A percentile compares a stretch with the other conserved stretches of the same genome.
These are phyloP conservation scores for Aix galericulata DNA, from an alignment of 2,113 vertebrate genomes.

Conservation along the genomic window DNA sequence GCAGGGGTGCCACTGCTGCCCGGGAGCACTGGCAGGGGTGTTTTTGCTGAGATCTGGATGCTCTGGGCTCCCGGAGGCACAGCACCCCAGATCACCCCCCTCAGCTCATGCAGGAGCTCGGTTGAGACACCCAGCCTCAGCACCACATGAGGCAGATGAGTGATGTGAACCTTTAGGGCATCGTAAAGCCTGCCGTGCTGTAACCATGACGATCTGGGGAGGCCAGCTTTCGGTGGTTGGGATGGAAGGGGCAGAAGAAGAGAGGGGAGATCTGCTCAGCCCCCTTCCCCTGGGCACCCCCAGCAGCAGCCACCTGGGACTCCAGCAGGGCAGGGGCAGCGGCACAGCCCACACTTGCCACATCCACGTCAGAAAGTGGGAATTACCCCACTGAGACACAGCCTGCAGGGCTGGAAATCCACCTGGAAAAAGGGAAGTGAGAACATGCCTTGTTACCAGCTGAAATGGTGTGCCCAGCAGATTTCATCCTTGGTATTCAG, in stretches of 20 bases:
- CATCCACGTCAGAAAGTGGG: neutral
- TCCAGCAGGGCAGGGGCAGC: neutral
- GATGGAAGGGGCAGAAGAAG: neutral
- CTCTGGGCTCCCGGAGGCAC: neutral
- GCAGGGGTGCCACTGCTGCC: neutral
- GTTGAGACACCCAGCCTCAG: neutral
- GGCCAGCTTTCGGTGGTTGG: neutral
- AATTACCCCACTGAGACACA: neutral
- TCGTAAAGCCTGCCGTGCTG: neutral
- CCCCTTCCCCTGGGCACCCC: neutral
- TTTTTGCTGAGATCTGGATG: neutral
- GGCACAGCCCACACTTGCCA: neutral
- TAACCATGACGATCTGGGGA: neutral
- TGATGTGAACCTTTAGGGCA: neutral
- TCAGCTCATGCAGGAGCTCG: neutral
- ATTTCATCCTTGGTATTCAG: neutral
- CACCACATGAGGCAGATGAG: neutral
- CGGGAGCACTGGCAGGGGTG: neutral
- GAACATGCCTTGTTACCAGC: neutral
- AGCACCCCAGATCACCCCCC: neutral
- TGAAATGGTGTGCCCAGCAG: neutral
- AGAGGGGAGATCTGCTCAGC: neutral
- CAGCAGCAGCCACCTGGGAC: neutral
- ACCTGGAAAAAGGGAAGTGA: neutral
- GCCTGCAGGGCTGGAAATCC: neutral